Percentiles rank a stretch among this genome's conserved stretches.
These are phyloP conservation scores for Amiota communis DNA, from an alignment of 2,888 invertebrate species.

Conservation along the genomic window DNA sequence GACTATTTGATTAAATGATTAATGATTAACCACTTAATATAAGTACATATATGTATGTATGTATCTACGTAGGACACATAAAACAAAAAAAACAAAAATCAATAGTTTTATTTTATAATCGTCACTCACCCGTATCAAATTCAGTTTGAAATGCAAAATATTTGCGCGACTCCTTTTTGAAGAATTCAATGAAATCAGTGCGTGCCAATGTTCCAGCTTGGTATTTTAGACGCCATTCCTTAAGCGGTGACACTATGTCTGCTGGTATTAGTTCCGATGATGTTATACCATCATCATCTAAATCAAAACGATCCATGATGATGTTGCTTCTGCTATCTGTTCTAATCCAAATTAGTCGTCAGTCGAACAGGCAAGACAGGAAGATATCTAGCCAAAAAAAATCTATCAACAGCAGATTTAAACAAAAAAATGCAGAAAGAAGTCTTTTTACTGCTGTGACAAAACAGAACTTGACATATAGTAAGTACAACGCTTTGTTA, in stretches of 20 bases:
- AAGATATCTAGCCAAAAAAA: no score
- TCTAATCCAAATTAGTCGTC: background rate
- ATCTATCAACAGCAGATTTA: background rate
- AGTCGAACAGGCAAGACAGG: no score
- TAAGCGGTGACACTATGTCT: slow-evolving; percentile 61
- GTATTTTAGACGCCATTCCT: slow-evolving; percentile 72
- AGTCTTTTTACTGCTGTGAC: background rate
- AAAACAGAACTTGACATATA: no score
- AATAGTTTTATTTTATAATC: slow-evolving; percentile 19
- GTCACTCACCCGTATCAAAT: slow-evolving; percentile 67
- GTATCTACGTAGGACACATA: no score
- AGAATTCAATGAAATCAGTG: slow-evolving; percentile 69
- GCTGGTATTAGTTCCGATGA: slow-evolving; percentile 49
- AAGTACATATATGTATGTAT: no score
- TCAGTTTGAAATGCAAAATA: slow-evolving; percentile 70
- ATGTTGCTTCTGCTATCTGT: slow-evolving; percentile 6
- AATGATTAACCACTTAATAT: no score
- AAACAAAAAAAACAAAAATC: no score
- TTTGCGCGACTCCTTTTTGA: slow-evolving; percentile 69
- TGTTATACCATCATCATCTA: slow-evolving; percentile 67
- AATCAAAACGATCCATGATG: slow-evolving; percentile 66
- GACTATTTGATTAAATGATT: no score
- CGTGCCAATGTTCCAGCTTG: slow-evolving; percentile 68
- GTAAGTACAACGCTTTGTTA: no score
- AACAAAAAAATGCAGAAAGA: no score